Percentiles rank a stretch among this genome's conserved stretches.
Conservation (phyloP, 2,888 invertebrate species). For the Congeria kusceri region DNA sequence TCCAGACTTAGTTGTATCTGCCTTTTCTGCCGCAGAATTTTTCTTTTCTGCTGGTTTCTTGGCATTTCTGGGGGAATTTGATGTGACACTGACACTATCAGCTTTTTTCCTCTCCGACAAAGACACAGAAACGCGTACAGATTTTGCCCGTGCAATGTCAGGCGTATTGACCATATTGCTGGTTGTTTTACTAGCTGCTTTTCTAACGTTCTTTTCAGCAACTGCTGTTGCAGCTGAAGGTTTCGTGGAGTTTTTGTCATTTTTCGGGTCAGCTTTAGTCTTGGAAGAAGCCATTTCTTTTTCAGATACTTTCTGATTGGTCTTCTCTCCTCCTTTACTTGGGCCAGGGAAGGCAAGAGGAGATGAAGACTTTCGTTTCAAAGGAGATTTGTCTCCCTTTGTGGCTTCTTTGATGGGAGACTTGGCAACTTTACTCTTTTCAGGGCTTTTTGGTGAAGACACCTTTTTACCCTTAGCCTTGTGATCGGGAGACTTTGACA, state of each 20-base stretch:
- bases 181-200: background rate
- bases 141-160: background rate
- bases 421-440: conserved; percentile 8
- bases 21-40: background rate
- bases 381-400: background rate
- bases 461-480: conserved; percentile 11
- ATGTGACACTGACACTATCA: background rate
- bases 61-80: conserved; percentile 20
- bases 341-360: background rate
- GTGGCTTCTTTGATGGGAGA: conserved; percentile 22
- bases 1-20: background rate
- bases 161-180: background rate
- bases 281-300: background rate
- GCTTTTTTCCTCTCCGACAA: background rate
- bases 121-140: background rate
- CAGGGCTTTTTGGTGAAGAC: conserved; percentile 21
- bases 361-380: background rate
- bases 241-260: background rate
- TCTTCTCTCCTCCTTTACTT: conserved; percentile 1
- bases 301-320: conserved; percentile 9
- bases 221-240: conserved; percentile 2
- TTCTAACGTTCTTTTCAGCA: background rate
- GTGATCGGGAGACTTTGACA: conserved; percentile 38
- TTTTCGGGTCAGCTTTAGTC: background rate
- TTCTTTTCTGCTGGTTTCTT: background rate